Base-by-base conservation (phyloP, 2,797 vertebrate species). In the Nyctibius grandis region DNA sequence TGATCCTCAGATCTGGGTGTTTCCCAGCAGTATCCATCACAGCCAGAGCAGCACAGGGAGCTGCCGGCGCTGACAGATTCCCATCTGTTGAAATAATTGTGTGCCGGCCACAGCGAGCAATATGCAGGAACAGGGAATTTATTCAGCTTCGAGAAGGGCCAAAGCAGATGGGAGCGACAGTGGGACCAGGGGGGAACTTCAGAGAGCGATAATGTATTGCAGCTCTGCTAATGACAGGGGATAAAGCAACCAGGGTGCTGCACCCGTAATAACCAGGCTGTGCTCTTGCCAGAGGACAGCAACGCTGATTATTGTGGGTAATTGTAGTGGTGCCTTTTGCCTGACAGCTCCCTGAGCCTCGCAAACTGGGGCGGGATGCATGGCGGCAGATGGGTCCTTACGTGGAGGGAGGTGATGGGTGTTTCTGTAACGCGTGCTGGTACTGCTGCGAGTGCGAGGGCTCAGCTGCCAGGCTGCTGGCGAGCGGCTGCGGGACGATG, bases 391-490 rank as follows among this genome's bases (percentile, higher is more conserved):
- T 29, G 5, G 22, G 50, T 61, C 60, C 60, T 28, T 22, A 50
- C 0, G 0, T 0, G 0, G 48, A 68, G 74, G 74, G 9, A 45
- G 15, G 33, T 14, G 59, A 40, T 45, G 40, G 50, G 36, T 50
- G 3, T 50, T 56, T 45, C 36, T 63, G 56, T 45, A 40, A 26
- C 1, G 0, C 0, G 2, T 10, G 25, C 40, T 72, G 73, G 34
- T 65, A 36, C 0, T 3, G 42, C 59, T 7, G 17, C 0, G 11
- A 20, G n/a, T 3, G 12, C 2, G 1, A 60, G 59, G 1, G 2
- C 25, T 68, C 1, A 0, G 20, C 53, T 31, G 23, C 9, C 26
- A 59, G 23, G 59, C 4, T 63, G 13, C 65, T 15, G 48, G 25
- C 28, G 42, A 61, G 54, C 29, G 61, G 67, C 33, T 56, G 34